phyloP scores from a whole-genome alignment of 2,888 invertebrate genomes.

The Zhuqinia jingwanae region DNA sequence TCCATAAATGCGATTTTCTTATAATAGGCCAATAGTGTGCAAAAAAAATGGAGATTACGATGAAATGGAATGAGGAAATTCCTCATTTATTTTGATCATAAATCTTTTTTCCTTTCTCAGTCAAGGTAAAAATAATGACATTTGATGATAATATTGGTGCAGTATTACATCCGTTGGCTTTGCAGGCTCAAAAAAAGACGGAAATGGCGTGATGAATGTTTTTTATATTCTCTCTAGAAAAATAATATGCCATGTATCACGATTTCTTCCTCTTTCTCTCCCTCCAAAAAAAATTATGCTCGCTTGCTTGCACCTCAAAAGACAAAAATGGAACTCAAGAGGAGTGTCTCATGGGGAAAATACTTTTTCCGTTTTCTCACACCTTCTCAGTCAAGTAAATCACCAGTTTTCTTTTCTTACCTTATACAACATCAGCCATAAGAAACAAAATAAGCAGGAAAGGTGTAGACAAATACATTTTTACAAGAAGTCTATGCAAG shows the following conservation, averaged over 20 bases:
- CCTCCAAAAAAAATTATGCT: background rate
- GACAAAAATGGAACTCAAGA: background rate
- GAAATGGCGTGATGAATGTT: conserved; percentile 7
- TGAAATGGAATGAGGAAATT: background rate
- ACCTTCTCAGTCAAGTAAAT: background rate
- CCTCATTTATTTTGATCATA: background rate
- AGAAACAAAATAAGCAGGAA: no score
- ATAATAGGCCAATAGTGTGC: no score
- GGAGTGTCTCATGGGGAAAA: background rate
- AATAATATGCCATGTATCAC: conserved; percentile 1
- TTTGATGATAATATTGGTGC: conserved; percentile 6
- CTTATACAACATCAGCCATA: background rate
- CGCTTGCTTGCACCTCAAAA: conserved; percentile 3
- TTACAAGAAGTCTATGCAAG: no score
- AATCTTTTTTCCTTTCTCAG: background rate
- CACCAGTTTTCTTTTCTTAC: background rate
- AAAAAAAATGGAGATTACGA: background rate
- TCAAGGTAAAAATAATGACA: background rate
- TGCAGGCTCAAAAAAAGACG: conserved; percentile 3
- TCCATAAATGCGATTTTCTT: no score
- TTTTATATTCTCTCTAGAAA: background rate
- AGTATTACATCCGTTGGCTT: conserved; percentile 5
- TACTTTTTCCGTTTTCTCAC: background rate
- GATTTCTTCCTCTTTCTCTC: background rate
- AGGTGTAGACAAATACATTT: no score